Evolutionary conservation across 1,140 invertebrate genomes (phyloP), one percentile per base, ranked within the genome.

Genomic region (Caerostris darwini): DNA sequence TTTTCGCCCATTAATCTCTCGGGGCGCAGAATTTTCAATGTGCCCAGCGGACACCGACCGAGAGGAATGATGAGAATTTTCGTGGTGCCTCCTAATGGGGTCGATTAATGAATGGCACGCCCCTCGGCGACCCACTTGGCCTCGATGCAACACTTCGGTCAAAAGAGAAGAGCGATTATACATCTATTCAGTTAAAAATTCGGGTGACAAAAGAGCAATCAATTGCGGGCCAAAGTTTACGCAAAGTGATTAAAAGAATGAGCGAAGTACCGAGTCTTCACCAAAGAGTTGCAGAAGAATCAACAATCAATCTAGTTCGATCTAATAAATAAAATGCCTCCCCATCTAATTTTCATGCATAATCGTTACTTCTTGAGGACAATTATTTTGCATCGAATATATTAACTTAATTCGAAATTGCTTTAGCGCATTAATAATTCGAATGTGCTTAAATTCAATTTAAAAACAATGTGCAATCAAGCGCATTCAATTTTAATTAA

Each of bases 21-120:
- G 34, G 34, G 34, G 34, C 34, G 34, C 34, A 34, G 34, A 34
- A 34, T 67, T 67, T 67, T 67, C 61, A 67, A n/a, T 34, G 34
- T 34, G 34, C 61, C n/a, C 14, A 67, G 14, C n/a, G 61, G 61
- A 14, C 61, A 67, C 61, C 61, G 61, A 67, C 17, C 12, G 61
- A n/a, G 61, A 67, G n/a, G 61, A 67, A 67, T n/a, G 61, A 67
- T 67, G 61, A n/a, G 61, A n/a, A 67, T 67, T 67, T n/a, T 34
- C 7, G 61, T n/a, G 61, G 61, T 67, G 61, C 61, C 61, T 14
- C 17, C 61, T 67, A 67, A 67, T 67, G 61, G 12, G n/a, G 61
- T n/a, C 14, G 34, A 34, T 34, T 34, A 34, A 34, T 34, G 34
- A 34, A 34, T 34, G 34, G 34, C 34, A 34, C 34, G 34, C 34